A percentile compares a stretch with the other conserved stretches of the same genome.
These are phyloP conservation scores for Lepidocyrtinus sp. DNA, from an alignment of 2,888 invertebrate species.

Conservation along the genomic window DNA sequence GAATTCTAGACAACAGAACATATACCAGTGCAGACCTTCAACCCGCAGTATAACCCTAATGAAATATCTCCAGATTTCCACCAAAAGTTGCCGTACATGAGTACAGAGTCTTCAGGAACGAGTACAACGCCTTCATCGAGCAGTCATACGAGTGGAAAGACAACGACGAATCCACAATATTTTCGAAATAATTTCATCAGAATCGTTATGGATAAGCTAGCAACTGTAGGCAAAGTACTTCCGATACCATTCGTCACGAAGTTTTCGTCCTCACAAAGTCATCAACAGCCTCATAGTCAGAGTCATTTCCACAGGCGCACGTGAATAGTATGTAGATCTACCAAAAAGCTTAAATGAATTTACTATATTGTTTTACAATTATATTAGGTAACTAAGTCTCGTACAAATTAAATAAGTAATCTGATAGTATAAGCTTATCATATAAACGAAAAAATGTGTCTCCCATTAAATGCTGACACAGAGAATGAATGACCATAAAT, in stretches of 20 bases:
- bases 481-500: no score
- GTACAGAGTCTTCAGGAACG: no score
- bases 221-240: constrained; percentile 35
- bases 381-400: no score
- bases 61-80: background rate
- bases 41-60: constrained; percentile 5
- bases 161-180: constrained; percentile 38
- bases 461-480: no score
- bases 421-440: no score
- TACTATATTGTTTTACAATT: no score
- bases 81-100: background rate
- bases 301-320: background rate
- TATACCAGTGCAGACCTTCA: constrained; percentile 15
- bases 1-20: constrained; percentile 17
- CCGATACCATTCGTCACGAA: constrained; percentile 50
- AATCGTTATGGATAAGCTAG: constrained; percentile 51
- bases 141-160: background rate
- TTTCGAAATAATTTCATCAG: constrained; percentile 48
- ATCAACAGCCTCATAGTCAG: background rate
- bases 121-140: background rate
- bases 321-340: no score
- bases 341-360: no score
- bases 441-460: no score
- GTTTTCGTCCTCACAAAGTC: background rate
- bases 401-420: no score